Conservation (phyloP, 2,888 invertebrate species). For the Tenthredo scrophulariae region DNA sequence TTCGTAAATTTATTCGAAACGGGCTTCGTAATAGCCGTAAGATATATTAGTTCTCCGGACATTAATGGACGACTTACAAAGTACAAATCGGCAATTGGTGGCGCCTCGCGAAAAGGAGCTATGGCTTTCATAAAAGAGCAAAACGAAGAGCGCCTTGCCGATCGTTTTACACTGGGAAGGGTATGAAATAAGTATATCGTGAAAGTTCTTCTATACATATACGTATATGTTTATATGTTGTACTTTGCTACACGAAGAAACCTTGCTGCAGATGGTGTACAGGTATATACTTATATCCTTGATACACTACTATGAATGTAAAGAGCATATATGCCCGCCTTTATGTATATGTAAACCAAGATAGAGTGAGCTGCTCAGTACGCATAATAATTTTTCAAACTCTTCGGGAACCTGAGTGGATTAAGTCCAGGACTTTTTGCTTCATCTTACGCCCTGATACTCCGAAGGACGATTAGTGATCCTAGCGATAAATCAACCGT, state of each 20-base stretch:
- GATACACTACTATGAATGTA: neutral
- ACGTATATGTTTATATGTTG: neutral
- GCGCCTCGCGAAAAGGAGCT: slow-evolving; percentile 46
- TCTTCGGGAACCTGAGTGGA: neutral
- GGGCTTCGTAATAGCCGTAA: neutral
- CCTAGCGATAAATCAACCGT: slow-evolving; percentile 51
- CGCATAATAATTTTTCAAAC: slow-evolving; percentile 31
- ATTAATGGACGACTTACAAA: slow-evolving; percentile 54
- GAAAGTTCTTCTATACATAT: neutral
- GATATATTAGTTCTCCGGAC: slow-evolving; percentile 33
- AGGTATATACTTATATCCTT: neutral
- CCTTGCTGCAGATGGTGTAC: neutral
- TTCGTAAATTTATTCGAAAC: slow-evolving; percentile 48
- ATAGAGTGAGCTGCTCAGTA: slow-evolving; percentile 39
- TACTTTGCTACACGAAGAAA: neutral
- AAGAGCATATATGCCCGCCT: neutral
- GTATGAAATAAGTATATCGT: neutral
- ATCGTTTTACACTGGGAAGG: neutral
- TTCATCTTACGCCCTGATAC: slow-evolving; percentile 10
- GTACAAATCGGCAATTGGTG: slow-evolving; percentile 54
- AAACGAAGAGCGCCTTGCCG: neutral
- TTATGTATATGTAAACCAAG: slow-evolving; percentile 24
- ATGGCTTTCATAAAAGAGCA: neutral
- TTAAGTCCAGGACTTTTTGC: neutral
- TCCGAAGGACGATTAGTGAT: slow-evolving; percentile 11